Evolutionary conservation across 1,140 invertebrate species (phyloP).

Genomic region (Protaetia brevitarsis): DNA sequence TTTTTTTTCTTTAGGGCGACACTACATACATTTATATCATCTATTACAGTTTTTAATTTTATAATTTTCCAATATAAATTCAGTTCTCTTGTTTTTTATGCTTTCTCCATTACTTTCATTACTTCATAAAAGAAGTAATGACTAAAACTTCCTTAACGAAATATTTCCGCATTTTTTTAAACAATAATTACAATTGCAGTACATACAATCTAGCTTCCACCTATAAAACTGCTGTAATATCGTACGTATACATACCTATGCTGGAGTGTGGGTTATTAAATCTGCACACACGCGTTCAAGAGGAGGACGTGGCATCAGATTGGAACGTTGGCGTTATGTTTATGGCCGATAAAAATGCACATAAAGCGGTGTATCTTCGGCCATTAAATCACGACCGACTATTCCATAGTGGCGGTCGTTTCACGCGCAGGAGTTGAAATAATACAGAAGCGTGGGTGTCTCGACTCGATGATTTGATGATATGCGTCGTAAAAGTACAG

Average conservation of each 20-base stretch:
- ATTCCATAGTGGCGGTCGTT: neutral
- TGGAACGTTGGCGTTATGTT: neutral
- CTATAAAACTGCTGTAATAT: neutral
- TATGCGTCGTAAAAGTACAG: neutral
- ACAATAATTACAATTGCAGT: too few relatives aligned
- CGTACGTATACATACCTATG: neutral
- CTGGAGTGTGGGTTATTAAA: neutral
- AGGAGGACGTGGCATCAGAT: neutral
- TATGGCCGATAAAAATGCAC: slow-evolving; percentile 5
- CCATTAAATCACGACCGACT: slow-evolving; percentile 1
- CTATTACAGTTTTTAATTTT: too few relatives aligned
- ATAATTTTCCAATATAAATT: too few relatives aligned
- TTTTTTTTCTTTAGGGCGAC: too few relatives aligned
- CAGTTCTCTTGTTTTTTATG: too few relatives aligned
- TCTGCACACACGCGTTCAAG: neutral
- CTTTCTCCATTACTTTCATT: too few relatives aligned
- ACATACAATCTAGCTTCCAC: too few relatives aligned
- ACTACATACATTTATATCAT: too few relatives aligned
- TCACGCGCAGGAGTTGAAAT: neutral
- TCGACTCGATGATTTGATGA: neutral
- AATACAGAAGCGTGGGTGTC: neutral
- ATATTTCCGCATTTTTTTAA: too few relatives aligned
- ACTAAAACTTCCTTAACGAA: too few relatives aligned
- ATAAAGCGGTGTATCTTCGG: neutral
- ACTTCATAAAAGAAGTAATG: too few relatives aligned